Evolutionary conservation across 2,797 vertebrate species (phyloP).

Genomic region (Acomys russatus): DNA sequence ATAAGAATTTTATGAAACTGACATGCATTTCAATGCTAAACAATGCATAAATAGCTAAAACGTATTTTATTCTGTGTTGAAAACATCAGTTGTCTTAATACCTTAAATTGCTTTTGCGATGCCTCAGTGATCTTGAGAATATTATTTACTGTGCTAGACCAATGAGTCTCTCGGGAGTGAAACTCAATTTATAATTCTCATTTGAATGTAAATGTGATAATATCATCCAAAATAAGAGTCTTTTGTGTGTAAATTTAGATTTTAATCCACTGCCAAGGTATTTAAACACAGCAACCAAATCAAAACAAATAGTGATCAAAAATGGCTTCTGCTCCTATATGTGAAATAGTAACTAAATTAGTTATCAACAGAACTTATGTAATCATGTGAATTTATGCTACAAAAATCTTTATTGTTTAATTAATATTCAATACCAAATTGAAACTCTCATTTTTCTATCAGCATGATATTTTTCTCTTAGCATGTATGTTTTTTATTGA

Average conservation of each 20-base stretch:
- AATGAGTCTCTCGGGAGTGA: conserved; percentile 63
- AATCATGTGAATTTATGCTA: background rate
- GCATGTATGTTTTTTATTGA: conserved; percentile 1
- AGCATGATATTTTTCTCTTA: background rate
- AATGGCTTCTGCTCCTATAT: background rate
- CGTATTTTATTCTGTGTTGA: conserved; percentile 56
- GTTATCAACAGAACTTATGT: background rate
- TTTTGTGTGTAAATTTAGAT: background rate
- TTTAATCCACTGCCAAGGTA: conserved; percentile 56
- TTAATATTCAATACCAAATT: background rate
- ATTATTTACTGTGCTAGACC: conserved; percentile 46
- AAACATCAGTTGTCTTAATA: conserved; percentile 45
- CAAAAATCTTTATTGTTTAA: conserved; percentile 29
- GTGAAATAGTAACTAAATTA: background rate
- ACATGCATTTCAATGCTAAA: conserved; percentile 30
- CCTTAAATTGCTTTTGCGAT: conserved; percentile 65
- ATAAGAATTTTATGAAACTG: conserved; percentile 43
- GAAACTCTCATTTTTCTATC: background rate
- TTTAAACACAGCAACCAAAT: conserved; percentile 13
- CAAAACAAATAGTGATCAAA: background rate
- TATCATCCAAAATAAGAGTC: conserved; percentile 51
- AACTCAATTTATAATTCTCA: conserved; percentile 44
- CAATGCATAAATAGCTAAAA: conserved; percentile 44
- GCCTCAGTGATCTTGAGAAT: conserved; percentile 42
- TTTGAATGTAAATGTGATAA: conserved; percentile 64